These are phyloP conservation scores for Pao palembangensis DNA, from an alignment of 2,113 vertebrate species.

Conservation along the genomic window DNA sequence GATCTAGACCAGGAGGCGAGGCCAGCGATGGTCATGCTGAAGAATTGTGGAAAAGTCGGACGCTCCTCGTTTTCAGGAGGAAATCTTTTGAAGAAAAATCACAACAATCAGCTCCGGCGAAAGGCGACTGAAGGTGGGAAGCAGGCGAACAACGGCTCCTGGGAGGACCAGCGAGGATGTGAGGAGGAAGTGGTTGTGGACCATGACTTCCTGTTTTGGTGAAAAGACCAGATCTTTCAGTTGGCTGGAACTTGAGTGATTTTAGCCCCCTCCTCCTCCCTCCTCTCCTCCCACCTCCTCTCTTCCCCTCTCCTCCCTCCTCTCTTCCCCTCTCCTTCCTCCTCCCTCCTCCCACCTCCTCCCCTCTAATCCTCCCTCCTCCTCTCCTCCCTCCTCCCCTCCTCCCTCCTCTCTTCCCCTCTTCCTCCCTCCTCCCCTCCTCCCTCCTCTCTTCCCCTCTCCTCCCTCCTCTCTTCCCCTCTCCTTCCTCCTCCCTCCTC, in stretches of 20 bases:
- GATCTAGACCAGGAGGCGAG: too few species aligned
- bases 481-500: too few species aligned
- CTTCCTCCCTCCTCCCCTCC: slow-evolving; percentile 44
- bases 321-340: too few species aligned
- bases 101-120: neutral
- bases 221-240: slow-evolving; percentile 56
- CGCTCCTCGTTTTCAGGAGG: slow-evolving; percentile 56
- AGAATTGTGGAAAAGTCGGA: too few species aligned
- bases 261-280: slow-evolving; percentile 23
- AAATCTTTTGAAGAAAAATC: too few species aligned
- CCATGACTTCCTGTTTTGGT: slow-evolving; percentile 22
- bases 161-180: slow-evolving; percentile 15
- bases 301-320: too few species aligned
- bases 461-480: too few species aligned
- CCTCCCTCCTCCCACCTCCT: too few species aligned
- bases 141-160: slow-evolving; percentile 7
- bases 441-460: slow-evolving; percentile 5
- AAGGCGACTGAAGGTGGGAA: slow-evolving; percentile 7
- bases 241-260: slow-evolving; percentile 59
- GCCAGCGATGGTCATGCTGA: too few species aligned
- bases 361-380: too few species aligned
- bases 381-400: too few species aligned
- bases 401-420: slow-evolving; percentile 35
- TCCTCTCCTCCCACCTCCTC: slow-evolving; percentile 30
- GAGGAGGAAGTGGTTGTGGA: slow-evolving; percentile 8